phyloP scores from a whole-genome alignment of 2,888 invertebrate genomes.

The Himalopsyche kuldschensis region DNA sequence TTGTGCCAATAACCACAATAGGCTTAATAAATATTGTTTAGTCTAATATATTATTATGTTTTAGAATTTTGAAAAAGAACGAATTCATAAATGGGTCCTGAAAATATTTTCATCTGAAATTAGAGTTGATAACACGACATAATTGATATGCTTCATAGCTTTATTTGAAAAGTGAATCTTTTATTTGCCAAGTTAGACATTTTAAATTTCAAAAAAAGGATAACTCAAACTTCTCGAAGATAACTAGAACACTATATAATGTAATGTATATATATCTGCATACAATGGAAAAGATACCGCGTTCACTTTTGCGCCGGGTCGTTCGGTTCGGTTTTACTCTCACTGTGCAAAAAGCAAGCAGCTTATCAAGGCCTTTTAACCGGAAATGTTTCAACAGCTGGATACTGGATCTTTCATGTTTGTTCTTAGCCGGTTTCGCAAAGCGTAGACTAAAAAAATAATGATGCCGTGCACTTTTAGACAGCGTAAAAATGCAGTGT shows the following conservation, averaged over 20 bases:
- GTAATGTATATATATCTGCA: neutral
- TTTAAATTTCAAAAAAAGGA: too few relatives aligned
- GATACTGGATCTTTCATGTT: neutral
- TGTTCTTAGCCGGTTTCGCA: conserved; percentile 1
- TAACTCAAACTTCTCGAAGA: neutral
- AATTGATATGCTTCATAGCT: too few relatives aligned
- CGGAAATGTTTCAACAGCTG: conserved; percentile 18
- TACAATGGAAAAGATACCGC: conserved; percentile 1
- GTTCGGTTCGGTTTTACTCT: conserved; percentile 20
- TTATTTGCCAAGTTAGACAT: too few relatives aligned
- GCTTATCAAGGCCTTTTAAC: conserved; percentile 13
- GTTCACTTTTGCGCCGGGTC: conserved; percentile 27
- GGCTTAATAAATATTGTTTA: too few relatives aligned
- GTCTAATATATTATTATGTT: too few relatives aligned
- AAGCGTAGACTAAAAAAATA: neutral
- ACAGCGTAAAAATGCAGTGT: neutral
- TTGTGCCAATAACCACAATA: too few relatives aligned
- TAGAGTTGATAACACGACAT: too few relatives aligned
- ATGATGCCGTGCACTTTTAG: neutral
- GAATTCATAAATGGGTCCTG: too few relatives aligned
- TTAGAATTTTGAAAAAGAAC: too few relatives aligned
- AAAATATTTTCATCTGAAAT: too few relatives aligned
- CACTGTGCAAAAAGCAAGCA: conserved; percentile 11
- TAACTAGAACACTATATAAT: neutral
- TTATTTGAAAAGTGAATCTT: too few relatives aligned